Evolutionary conservation across 2,888 invertebrate genomes (phyloP).

Genomic region (Brachyopa scutellaris): DNA sequence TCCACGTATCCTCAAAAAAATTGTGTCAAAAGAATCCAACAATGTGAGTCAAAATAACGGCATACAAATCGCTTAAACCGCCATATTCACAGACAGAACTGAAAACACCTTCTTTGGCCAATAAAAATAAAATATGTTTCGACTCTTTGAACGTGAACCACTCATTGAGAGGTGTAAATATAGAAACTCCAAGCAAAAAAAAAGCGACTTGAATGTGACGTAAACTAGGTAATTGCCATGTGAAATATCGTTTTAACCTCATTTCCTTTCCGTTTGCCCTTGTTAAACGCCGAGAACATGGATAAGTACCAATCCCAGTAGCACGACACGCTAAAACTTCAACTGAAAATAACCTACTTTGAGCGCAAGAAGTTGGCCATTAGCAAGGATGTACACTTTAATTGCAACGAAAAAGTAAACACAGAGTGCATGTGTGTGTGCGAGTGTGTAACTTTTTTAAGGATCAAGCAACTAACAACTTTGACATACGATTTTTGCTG

Average conservation of each 20-base stretch:
- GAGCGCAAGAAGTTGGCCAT: constrained; percentile 6
- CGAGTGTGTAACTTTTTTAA: not conserved
- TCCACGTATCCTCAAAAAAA: too few species aligned
- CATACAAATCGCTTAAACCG: too few species aligned
- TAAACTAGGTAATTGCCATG: constrained; percentile 8
- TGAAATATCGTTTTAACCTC: constrained; percentile 23
- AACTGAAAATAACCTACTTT: constrained; percentile 41
- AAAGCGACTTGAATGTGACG: not conserved
- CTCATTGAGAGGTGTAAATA: not conserved
- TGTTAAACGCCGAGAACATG: constrained; percentile 1
- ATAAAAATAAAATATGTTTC: too few species aligned
- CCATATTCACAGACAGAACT: too few species aligned
- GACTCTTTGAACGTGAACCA: too few species aligned
- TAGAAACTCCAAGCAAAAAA: not conserved
- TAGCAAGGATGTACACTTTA: constrained; percentile 19
- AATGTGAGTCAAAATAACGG: too few species aligned
- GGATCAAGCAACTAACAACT: constrained; percentile 6
- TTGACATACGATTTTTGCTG: constrained; percentile 13
- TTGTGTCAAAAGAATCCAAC: too few species aligned
- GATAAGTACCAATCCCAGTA: constrained; percentile 11
- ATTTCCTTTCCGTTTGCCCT: constrained; percentile 5
- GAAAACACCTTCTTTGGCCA: too few species aligned
- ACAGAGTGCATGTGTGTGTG: not conserved
- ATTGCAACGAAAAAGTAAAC: constrained; percentile 16
- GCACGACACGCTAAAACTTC: constrained; percentile 7